Evolutionary conservation across 2,888 invertebrate genomes (phyloP).

Genomic region (Drosophila diplacantha): DNA sequence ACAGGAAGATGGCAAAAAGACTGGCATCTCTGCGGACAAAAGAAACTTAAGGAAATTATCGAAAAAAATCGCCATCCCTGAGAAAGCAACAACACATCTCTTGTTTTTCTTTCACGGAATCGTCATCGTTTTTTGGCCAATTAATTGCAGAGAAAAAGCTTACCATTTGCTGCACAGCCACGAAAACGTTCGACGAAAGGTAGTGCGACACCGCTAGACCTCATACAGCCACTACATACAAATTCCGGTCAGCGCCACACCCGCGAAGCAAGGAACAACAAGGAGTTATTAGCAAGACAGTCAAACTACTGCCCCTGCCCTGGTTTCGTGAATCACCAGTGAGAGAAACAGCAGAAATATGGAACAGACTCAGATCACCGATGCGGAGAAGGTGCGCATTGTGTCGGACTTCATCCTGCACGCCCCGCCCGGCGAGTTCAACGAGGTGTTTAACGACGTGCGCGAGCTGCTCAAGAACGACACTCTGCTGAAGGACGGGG

Average conservation of each 20-base stretch:
- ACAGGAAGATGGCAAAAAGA: too few species aligned
- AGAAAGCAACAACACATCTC: constrained; percentile 10
- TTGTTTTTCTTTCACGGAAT: constrained; percentile 20
- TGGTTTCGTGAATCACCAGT: constrained; percentile 61
- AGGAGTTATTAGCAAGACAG: constrained; percentile 11
- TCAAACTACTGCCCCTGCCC: constrained; percentile 49
- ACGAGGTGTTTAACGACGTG: constrained; percentile 99
- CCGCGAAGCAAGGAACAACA: constrained; percentile 2
- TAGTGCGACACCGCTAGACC: neutral
- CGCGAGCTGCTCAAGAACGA: constrained; percentile 96
- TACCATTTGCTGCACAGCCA: constrained; percentile 5
- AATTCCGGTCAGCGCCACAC: constrained; percentile 4
- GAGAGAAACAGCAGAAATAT: constrained; percentile 48
- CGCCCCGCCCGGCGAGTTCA: constrained; percentile 99
- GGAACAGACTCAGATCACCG: constrained; percentile 82
- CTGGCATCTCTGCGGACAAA: neutral
- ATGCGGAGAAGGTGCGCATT: constrained; percentile 96
- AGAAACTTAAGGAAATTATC: neutral
- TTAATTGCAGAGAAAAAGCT: constrained; percentile 21
- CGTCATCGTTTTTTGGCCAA: constrained; percentile 27
- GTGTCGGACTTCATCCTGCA: constrained; percentile 98
- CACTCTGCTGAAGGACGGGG: constrained; percentile 95
- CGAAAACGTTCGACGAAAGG: constrained; percentile 11
- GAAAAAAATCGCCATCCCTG: constrained; percentile 10
- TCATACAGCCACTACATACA: neutral